These are phyloP conservation scores for Neodiprion lecontei DNA, from an alignment of 1,140 invertebrate species.

Conservation along the genomic window DNA sequence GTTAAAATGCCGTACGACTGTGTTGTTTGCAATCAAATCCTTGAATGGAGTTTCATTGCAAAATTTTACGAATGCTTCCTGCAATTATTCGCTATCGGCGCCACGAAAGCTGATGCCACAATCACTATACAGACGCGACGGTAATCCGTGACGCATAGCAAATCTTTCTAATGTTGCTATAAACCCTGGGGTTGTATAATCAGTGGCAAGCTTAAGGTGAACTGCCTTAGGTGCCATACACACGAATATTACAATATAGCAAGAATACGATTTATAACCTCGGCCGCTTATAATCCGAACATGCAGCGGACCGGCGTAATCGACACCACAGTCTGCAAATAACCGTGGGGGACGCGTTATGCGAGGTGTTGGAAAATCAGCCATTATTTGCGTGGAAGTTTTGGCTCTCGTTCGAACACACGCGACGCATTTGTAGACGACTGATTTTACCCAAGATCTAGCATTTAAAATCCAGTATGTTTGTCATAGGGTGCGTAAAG, in stretches of 20 bases:
- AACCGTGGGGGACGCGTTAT: conserved; percentile 31
- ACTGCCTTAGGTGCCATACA: conserved; percentile 29
- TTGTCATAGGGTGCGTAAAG: conserved; percentile 8
- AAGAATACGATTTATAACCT: not conserved
- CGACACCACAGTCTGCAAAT: conserved; percentile 49
- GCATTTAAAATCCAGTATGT: conserved; percentile 31
- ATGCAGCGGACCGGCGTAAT: conserved; percentile 52
- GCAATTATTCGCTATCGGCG: not conserved
- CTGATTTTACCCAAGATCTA: conserved; percentile 27
- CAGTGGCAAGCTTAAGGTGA: conserved; percentile 40
- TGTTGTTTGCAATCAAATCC: not conserved
- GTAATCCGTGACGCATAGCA: conserved; percentile 26
- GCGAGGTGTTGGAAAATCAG: conserved; percentile 42
- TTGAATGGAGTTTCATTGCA: not conserved
- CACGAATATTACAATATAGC: not conserved
- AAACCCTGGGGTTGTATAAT: conserved; percentile 34
- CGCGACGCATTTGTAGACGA: conserved; percentile 33
- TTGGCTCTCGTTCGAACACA: conserved; percentile 28
- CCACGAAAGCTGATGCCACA: conserved; percentile 28
- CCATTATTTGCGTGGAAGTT: conserved; percentile 41
- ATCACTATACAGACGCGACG: conserved; percentile 23
- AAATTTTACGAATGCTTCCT: not conserved
- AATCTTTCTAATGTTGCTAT: conserved; percentile 37
- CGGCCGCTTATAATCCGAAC: conserved; percentile 31
- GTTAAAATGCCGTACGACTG: conserved; percentile 27